These are phyloP conservation scores for Pteromalus puparum DNA, from an alignment of 1,140 invertebrate genomes.

Conservation along the genomic window DNA sequence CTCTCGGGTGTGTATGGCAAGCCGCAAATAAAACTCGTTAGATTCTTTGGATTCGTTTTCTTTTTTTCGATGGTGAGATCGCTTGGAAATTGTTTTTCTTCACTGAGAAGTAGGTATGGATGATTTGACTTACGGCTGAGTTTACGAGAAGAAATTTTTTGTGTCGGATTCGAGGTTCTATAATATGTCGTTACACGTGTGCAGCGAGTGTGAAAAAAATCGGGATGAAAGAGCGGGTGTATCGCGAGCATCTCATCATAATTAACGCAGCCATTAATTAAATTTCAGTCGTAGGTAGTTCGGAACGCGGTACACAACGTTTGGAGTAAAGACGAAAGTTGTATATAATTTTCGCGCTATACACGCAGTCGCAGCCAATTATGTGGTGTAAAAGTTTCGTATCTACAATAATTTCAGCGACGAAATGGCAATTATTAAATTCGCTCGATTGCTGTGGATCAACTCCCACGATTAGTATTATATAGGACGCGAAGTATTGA, in stretches of 20 bases:
- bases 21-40: background rate
- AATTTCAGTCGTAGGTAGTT: background rate
- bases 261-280: background rate
- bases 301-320: too few species aligned
- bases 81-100: too few species aligned
- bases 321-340: background rate
- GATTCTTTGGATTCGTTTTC: background rate
- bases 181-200: background rate
- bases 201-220: background rate
- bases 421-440: slow-evolving; percentile 30
- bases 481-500: too few species aligned
- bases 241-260: background rate
- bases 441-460: background rate
- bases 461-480: background rate
- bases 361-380: background rate
- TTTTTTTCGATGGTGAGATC: background rate
- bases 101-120: too few species aligned
- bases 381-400: background rate
- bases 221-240: background rate
- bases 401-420: slow-evolving; percentile 19
- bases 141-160: too few species aligned
- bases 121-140: too few species aligned
- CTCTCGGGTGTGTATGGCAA: background rate
- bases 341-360: background rate
- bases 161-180: background rate